Evolutionary conservation across 2,888 invertebrate genomes (phyloP), one percentile per base, ranked within the genome.

Genomic region (Andrena chrysosceles): DNA sequence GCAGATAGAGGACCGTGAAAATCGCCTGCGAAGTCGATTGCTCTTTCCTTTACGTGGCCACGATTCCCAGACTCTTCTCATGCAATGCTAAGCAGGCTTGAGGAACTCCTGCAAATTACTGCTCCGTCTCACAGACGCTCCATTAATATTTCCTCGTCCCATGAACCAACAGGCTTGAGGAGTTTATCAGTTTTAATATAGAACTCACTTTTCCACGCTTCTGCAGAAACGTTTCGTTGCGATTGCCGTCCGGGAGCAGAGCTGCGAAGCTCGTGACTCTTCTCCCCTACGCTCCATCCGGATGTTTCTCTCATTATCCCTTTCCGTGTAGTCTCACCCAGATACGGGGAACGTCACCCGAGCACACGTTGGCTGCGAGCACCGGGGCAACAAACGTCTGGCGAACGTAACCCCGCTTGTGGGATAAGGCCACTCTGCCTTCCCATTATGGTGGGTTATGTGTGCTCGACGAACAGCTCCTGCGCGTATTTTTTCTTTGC

Each of bases 371-470:
- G n/a, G 49, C 49, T 66, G 66, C 66, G 66, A 66, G 48, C 70
- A 48, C 42, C 56, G 56, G 56, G 48, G 59, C 56, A 67, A n/a
- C 67, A 68, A 49, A 20, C 33, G 10, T 20, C 64, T n/a, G 33
- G 33, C 54, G 56, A 73, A 73, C 73, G 73, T 59, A 56, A 66
- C 54, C 56, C 42, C 66, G 71, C 35, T 66, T 66, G 29, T 31
- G 42, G 66, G 73, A 73, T 73, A 64, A 66, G 48, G 29, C 56
- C 48, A 26, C 64, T 35, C 42, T 35, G 70, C 56, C 73, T 66
- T 66, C 66, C 73, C 56, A 73, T 73, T 66, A 73, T 23, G 73
- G 72, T 31, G 64, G 73, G 72, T 73, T 66, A 66, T 66, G 66
- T 59, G 66, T 31, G 66, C 73, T 56, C 56, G 66, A 48, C 66